A percentile compares a stretch with the other conserved stretches of the same genome.
These are phyloP conservation scores for Cantharis rufa DNA, from an alignment of 2,888 invertebrate species.

Conservation along the genomic window DNA sequence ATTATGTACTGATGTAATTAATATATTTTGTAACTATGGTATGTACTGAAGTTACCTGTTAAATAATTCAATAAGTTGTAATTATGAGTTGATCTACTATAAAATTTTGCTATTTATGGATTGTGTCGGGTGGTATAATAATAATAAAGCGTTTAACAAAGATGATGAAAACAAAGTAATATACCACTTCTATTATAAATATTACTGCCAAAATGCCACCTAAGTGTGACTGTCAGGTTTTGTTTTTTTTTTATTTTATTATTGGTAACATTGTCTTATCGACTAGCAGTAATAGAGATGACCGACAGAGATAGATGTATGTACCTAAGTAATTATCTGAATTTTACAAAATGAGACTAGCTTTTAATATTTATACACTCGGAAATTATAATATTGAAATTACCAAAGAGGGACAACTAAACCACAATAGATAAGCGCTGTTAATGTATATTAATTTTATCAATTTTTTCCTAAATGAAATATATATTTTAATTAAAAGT, in stretches of 20 bases:
- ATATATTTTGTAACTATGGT: conserved; percentile 10
- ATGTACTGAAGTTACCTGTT: conserved; percentile 13
- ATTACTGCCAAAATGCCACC: background rate
- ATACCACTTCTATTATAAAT: background rate
- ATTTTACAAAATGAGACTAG: conserved; percentile 3
- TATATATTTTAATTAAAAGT: conserved; percentile 3
- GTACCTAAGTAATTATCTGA: conserved; percentile 1
- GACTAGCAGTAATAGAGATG: background rate
- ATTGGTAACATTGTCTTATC: background rate
- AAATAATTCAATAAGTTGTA: conserved; percentile 10
- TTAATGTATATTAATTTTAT: conserved; percentile 2
- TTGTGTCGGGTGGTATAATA: background rate
- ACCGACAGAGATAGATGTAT: conserved; percentile 1
- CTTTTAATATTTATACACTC: conserved; percentile 3
- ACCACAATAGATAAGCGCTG: conserved; percentile 3
- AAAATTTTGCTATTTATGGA: background rate
- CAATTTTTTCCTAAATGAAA: conserved; percentile 1
- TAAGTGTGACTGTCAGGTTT: conserved; percentile 1
- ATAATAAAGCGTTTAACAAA: background rate
- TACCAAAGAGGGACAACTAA: background rate
- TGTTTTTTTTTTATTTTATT: background rate
- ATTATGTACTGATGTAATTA: conserved; percentile 7
- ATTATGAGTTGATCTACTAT: conserved; percentile 2
- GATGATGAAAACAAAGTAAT: background rate
- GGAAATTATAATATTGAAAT: background rate